Evolutionary conservation across 2,113 vertebrate genomes (phyloP).

Genomic region (Protobothrops flavoviridis): DNA sequence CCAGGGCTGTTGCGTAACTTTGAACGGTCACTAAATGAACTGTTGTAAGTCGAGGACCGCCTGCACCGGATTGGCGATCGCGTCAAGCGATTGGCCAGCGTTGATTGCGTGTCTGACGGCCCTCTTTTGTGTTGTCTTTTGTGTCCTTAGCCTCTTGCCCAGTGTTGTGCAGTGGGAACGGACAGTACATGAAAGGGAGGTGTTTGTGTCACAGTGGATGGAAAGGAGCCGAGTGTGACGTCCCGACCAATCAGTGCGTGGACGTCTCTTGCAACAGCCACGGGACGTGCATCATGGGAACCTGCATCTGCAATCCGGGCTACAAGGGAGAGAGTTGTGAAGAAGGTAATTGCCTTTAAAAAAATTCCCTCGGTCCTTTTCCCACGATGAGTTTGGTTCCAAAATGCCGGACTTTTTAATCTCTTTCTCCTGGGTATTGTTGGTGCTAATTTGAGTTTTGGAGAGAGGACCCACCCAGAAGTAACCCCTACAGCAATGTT

Average conservation of each 20-base stretch:
- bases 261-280: constrained; percentile 90
- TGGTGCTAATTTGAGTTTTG: not conserved
- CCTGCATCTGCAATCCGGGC: constrained; percentile 95
- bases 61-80: not conserved
- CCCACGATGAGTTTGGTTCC: not conserved
- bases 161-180: constrained; percentile 95
- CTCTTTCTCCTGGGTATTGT: constrained; percentile 44
- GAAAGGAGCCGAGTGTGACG: constrained; percentile 95
- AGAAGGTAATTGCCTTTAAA: constrained; percentile 80
- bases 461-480: not conserved
- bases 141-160: constrained; percentile 85
- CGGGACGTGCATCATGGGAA: constrained; percentile 94
- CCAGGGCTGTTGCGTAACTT: too few relatives aligned
- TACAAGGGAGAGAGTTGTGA: constrained; percentile 98
- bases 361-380: constrained; percentile 25
- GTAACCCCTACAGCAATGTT: not conserved
- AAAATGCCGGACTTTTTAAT: constrained; percentile 1
- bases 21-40: too few relatives aligned
- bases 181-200: constrained; percentile 95
- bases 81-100: fast-evolving
- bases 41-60: too few relatives aligned
- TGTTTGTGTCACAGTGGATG: constrained; percentile 97
- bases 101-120: not conserved
- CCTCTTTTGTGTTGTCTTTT: not conserved
- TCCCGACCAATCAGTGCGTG: constrained; percentile 94